These are phyloP conservation scores for Prostheceraeus crozeri DNA, from an alignment of 2,888 invertebrate species.

Conservation along the genomic window DNA sequence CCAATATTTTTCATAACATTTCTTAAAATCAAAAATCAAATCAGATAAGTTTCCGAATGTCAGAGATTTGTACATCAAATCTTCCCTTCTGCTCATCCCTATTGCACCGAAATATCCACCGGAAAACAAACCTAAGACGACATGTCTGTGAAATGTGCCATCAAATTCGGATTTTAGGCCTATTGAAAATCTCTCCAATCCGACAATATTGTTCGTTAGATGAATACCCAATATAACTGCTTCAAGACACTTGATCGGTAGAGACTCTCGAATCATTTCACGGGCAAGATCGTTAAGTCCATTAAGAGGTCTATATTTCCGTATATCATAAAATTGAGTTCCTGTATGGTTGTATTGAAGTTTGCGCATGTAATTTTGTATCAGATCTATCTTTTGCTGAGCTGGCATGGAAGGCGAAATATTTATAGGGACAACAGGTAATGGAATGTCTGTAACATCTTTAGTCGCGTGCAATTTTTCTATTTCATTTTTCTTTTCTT, in stretches of 20 bases:
- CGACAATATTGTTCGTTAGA: constrained; percentile 54
- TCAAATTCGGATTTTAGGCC: constrained; percentile 55
- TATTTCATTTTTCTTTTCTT: not conserved
- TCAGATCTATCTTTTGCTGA: constrained; percentile 1
- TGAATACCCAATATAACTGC: constrained; percentile 57
- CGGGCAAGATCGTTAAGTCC: constrained; percentile 56
- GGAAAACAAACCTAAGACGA: constrained; percentile 55
- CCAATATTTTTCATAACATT: constrained; percentile 50
- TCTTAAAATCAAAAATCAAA: constrained; percentile 50
- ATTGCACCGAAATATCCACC: constrained; percentile 54
- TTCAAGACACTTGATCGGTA: constrained; percentile 58
- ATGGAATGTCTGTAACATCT: too few relatives aligned
- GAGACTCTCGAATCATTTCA: constrained; percentile 55
- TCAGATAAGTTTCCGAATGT: constrained; percentile 51
- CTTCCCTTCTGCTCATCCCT: constrained; percentile 55
- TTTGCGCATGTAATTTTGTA: constrained; percentile 54
- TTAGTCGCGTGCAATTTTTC: too few relatives aligned
- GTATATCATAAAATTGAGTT: constrained; percentile 57
- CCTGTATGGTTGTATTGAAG: constrained; percentile 57
- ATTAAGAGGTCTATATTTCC: constrained; percentile 49
- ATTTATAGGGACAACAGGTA: too few relatives aligned
- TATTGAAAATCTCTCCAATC: constrained; percentile 55
- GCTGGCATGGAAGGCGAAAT: too few relatives aligned
- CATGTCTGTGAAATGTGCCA: constrained; percentile 52
- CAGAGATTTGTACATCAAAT: constrained; percentile 57